A percentile compares a stretch with the other conserved stretches of the same genome.
phyloP scores from a whole-genome alignment of 2,797 vertebrate genomes.

The Darevskia nairensis region DNA sequence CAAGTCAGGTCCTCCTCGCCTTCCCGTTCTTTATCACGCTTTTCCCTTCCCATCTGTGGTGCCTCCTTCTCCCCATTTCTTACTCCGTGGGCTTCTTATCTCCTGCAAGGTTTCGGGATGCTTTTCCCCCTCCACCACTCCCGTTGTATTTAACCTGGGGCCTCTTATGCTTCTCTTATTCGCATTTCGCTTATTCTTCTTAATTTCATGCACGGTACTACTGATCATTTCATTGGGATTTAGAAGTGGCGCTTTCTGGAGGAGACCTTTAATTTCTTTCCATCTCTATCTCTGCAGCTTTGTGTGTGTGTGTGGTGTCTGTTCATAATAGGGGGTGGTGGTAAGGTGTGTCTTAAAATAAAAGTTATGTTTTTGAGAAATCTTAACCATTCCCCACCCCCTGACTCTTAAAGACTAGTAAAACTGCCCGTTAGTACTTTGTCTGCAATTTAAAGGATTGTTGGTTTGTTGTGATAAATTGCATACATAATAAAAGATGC shows the following conservation, averaged over 20 bases:
- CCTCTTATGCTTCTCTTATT: neutral
- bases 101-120: neutral
- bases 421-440: neutral
- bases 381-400: neutral
- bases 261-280: neutral
- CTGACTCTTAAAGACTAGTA: neutral
- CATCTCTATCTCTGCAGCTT: neutral
- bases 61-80: neutral
- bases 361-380: neutral
- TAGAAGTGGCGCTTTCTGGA: neutral
- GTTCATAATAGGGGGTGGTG: neutral
- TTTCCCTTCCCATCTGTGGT: neutral
- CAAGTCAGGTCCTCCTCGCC: too few species aligned
- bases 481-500: too few species aligned
- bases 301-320: too few species aligned
- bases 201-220: neutral
- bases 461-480: neutral
- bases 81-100: neutral
- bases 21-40: neutral
- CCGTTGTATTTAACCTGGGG: neutral
- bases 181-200: neutral
- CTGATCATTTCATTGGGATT: neutral
- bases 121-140: neutral
- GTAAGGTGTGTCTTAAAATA: neutral
- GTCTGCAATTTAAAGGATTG: neutral